Conservation (phyloP, 2,113 vertebrate species). For the Gnathonemus longibarbis region DNA sequence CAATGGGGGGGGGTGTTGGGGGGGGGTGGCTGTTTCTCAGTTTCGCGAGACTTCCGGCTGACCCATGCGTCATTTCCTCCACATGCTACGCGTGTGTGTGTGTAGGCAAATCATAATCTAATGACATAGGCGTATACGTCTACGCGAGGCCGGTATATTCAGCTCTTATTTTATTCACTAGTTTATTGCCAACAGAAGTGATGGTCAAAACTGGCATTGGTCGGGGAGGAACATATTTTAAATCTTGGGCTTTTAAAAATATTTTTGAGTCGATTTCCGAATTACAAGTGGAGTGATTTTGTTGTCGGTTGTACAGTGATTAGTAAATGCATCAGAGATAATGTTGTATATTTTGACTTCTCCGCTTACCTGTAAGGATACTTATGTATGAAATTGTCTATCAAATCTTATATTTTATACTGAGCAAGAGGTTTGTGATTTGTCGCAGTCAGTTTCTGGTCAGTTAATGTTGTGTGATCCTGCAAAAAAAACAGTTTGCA, state of each 20-base stretch:
- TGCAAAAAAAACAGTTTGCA: neutral
- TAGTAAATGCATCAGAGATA: neutral
- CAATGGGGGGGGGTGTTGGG: constrained; percentile 54
- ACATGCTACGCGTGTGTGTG: constrained; percentile 8
- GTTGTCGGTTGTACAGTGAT: neutral
- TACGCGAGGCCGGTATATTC: neutral
- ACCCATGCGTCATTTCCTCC: constrained; percentile 40
- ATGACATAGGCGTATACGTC: neutral
- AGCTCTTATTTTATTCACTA: neutral
- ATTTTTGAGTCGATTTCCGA: neutral
- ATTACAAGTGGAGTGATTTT: neutral
- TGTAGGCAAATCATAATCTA: neutral
- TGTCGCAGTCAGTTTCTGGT: neutral
- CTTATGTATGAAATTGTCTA: neutral
- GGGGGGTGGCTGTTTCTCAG: constrained; percentile 59
- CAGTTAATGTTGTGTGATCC: neutral
- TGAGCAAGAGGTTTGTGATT: neutral
- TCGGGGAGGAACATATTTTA: neutral
- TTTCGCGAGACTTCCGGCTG: constrained; percentile 60
- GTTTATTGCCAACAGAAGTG: neutral
- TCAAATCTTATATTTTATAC: neutral
- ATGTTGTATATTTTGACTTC: neutral
- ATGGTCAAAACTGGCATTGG: neutral
- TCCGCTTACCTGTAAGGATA: neutral
- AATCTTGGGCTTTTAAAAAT: neutral